Base-by-base conservation (phyloP, 2,888 invertebrate species). In the Calliscelio sp. region DNA sequence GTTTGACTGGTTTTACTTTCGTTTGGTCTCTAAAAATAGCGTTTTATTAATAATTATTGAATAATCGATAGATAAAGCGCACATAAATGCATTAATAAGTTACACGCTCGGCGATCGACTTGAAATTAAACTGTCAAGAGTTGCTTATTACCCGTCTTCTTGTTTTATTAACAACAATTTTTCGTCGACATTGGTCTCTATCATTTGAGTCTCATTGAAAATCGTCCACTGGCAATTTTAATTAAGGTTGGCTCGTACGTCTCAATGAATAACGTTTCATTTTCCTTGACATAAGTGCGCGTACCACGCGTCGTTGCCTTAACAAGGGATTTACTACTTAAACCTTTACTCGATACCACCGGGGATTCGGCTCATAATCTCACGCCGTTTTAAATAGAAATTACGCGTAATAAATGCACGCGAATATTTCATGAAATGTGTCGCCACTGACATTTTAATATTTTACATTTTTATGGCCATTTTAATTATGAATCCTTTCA, bases 271-370 rank as follows among this genome's bases (percentile, higher is more conserved):
- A 81, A 70, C 70, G 75, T 81, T 81, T 68, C 68, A 77, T 70
- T 75, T 81, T 77, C 70, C 77, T 82, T 82, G 82, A 73, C 77
- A 82, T 77, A 71, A 77, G 51, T 65, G 66, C 75, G 46, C 63
- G 75, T 75, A 68, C 53, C 53, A 51, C 24, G 59, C 57, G 51
- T 63, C 65, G 77, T 28, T 65, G 71, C 61, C 49, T 46, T 46
- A 63, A 65, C 71, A 65, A 77, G 70, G 81, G 81, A 81, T 75
- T 81, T 75, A 75, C 81, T 81, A 57, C 81, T 63, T 63, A 75
- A 75, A 81, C 53, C 61, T 70, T 81, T 66, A 59, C 46, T 71
- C 68, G 53, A 80, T 71, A 71, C 49, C 61, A 59, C 24, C 57
- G 65, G 57, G 73, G 65, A 73, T 73, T 73, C 32, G 57, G 65